These are phyloP conservation scores for Epirrhoe alternata DNA, from an alignment of 2,888 invertebrate genomes.

Conservation along the genomic window DNA sequence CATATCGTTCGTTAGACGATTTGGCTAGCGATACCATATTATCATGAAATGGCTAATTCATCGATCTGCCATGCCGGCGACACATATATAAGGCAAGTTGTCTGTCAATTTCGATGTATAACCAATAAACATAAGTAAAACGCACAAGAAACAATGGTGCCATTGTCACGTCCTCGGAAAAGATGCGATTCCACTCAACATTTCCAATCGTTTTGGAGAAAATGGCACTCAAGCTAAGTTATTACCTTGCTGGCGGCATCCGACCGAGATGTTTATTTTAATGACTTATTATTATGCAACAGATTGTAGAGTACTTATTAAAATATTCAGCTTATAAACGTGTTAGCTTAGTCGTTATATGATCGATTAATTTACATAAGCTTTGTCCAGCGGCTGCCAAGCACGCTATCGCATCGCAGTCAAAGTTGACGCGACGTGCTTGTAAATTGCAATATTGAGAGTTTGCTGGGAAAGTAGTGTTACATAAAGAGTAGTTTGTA, in stretches of 20 bases:
- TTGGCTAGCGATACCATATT: too few relatives aligned
- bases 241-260: conserved; percentile 9
- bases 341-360: conserved; percentile 30
- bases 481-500: conserved; percentile 23
- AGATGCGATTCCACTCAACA: conserved; percentile 48
- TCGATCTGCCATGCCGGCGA: too few relatives aligned
- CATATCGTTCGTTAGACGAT: too few relatives aligned
- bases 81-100: conserved; percentile 16
- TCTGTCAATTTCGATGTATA: conserved; percentile 38
- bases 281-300: conserved; percentile 16
- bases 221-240: conserved; percentile 44
- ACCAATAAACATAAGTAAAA: conserved; percentile 32
- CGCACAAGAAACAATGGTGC: conserved; percentile 61
- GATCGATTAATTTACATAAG: conserved; percentile 30
- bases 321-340: conserved; percentile 21
- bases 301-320: conserved; percentile 2
- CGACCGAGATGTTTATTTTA: conserved; percentile 18
- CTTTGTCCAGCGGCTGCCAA: conserved; percentile 14
- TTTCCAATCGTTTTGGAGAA: conserved; percentile 64
- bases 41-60: too few relatives aligned
- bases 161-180: conserved; percentile 70
- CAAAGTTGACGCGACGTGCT: conserved; percentile 19
- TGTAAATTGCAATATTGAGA: conserved; percentile 28
- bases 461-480: conserved; percentile 23
- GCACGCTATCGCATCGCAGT: conserved; percentile 13